Conservation (phyloP, 2,113 vertebrate genomes). For the Micronycteris hirsuta region DNA sequence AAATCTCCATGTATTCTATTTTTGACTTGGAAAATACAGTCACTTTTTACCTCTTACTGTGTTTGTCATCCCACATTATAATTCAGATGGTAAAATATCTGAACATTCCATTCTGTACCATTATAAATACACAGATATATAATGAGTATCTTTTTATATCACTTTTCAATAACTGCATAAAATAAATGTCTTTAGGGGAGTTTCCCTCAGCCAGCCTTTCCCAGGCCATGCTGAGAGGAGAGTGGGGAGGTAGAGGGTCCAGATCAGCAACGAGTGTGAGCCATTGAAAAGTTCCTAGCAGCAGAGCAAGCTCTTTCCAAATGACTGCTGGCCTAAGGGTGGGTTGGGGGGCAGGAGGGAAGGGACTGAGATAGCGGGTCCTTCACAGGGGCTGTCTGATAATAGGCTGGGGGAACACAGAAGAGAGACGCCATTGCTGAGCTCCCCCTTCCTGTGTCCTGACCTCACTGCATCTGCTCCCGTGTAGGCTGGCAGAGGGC, state of each 20-base stretch:
- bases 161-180: background rate
- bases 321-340: background rate
- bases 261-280: background rate
- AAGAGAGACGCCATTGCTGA: background rate
- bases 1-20: background rate
- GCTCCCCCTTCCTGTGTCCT: background rate
- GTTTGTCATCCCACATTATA: background rate
- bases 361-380: background rate
- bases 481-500: accelerated
- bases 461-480: background rate
- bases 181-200: background rate
- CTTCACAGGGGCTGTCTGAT: background rate
- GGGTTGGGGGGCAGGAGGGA: no score
- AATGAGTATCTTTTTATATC: background rate
- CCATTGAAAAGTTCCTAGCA: background rate
- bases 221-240: background rate
- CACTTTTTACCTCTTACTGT: background rate
- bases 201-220: background rate
- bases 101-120: background rate
- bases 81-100: background rate
- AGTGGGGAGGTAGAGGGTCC: background rate
- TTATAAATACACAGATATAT: background rate
- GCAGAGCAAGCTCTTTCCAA: background rate
- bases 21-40: background rate
- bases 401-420: background rate